Evolutionary conservation across 2,113 vertebrate species (phyloP).

Genomic region (Pachycephala philippinensis): DNA sequence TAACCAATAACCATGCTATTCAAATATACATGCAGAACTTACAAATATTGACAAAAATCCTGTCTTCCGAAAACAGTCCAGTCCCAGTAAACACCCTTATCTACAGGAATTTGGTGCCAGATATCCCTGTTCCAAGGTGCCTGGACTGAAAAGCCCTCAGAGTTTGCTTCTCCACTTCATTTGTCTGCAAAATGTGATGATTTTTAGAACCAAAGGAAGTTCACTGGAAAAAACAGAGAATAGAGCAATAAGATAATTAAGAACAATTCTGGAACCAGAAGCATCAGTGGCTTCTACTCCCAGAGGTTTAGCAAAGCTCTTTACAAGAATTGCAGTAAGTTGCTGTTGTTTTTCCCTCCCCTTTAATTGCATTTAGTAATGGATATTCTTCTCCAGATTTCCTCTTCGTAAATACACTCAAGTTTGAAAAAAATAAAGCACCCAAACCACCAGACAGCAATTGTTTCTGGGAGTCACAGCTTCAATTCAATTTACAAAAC

Average conservation of each 20-base stretch:
- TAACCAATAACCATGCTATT: background rate
- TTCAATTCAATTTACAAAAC: background rate
- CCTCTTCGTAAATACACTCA: background rate
- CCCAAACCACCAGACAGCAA: background rate
- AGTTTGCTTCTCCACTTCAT: conserved; percentile 8
- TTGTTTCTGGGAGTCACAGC: background rate
- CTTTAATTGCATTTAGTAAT: conserved; percentile 71
- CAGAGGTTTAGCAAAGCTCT: conserved; percentile 71
- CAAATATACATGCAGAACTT: conserved; percentile 39
- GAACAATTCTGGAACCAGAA: conserved; percentile 36
- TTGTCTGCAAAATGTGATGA: background rate
- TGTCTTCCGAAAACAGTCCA: background rate
- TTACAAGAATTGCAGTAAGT: conserved; percentile 71
- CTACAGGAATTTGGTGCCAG: background rate
- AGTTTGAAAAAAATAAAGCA: background rate
- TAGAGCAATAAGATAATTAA: conserved; percentile 45
- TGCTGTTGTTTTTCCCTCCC: background rate
- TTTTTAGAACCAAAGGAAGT: conserved; percentile 18
- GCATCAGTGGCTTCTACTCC: conserved; percentile 67
- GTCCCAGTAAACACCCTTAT: background rate
- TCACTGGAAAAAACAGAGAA: conserved; percentile 14
- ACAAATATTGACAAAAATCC: background rate
- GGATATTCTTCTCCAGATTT: conserved; percentile 36
- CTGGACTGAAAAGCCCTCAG: background rate
- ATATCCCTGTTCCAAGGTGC: background rate